Evolutionary conservation across 92 coral and sea anemone species (phyloP), one percentile per base, ranked within the genome.

Genomic region (Nematostella vectensis): DNA sequence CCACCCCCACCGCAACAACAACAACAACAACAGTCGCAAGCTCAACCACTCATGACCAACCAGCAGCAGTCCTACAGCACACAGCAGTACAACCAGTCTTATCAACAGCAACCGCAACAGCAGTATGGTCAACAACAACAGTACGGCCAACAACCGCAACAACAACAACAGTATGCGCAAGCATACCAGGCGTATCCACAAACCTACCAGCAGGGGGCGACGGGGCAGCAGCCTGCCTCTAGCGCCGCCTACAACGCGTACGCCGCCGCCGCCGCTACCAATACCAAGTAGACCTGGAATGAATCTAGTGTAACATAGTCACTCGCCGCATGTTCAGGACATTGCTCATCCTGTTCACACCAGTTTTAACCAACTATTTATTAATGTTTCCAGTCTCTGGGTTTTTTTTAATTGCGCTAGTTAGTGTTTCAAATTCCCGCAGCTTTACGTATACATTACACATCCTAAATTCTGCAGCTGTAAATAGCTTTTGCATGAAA

Each of bases 1-100:
- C 72, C 87, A 20, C 83, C 83, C 43, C 78, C 83, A 24, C 54
- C 68, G 23, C 82, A 63, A 9, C 72, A 50, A 31, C 74, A 78
- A 51, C 80, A 74, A 23, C 76, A 48, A 16, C 91, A 79, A 59
- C 71, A 74, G 29, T 83, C 62, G n/a, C 94, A 72, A 31, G 70
- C 78, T 38, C 74, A 69, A 20, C 65, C 48, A 51, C 75, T 79
- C 47, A 47, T 53, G 65, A 33, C 47, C 21, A 60, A 69, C 10
- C 75, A 66, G 18, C 47, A 48, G 13, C 69, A 61, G 59, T 62
- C 54, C 25, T 21, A 38, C 71, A 69, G 20, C 76, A 67, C 16
- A 52, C 48, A 40, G 62, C 55, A 47, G 38, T 63, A 27, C 38
- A 57, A 25, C 71, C 75, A 68, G 67, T 64, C 62, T 23, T 67